Base-by-base conservation (phyloP, 1,140 invertebrate genomes). In the Euura saliciscinereae region DNA sequence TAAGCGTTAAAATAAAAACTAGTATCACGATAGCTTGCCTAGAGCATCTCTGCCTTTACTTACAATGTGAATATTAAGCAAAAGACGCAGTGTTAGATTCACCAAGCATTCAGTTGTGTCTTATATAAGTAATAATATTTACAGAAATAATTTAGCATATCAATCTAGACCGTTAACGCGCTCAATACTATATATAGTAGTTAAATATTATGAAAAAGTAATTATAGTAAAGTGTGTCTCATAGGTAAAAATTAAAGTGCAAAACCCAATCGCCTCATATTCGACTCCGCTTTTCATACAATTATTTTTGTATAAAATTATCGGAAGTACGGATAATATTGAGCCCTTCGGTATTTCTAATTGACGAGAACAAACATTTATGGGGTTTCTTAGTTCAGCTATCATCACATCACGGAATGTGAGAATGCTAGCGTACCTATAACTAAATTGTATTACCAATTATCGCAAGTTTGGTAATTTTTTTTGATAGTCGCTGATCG, bases 111-210 rank as follows among this genome's bases (percentile, higher is more conserved):
- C 51, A 59, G 51, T 59, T 59, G 13, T 59, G 28, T 28, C 28
- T 28, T 64, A n/a, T 66, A 71, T 10, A 45, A 45, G 13, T 10
- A 59, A 71, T 11, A 10, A 64, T 73, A 73, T 73, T 73, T 73
- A 73, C 72, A 73, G 72, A 44, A 73, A 73, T 73, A 73, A 73
- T 64, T 73, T 73, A 73, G 69, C 65, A 44, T 59, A 59, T 3
- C 13, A 59, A 59, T 59, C 3, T 59, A 59, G 5, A 11, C 51
- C 13, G 6, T 8, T 59, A 59, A 3, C 51, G 51, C 28, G 28
- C 51, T 59, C 13, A 3, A 3, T 59, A 1, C 51, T 59, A 5
- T 11, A n/a, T n/a, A 59, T 59, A 59, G 51, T 59, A 59, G 8
- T n/a, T 59, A 59, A 59, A 59, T 4, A 59, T 5, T 59, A 59